These are phyloP conservation scores for Tenthredo notha DNA, from an alignment of 2,888 invertebrate genomes.

Conservation along the genomic window DNA sequence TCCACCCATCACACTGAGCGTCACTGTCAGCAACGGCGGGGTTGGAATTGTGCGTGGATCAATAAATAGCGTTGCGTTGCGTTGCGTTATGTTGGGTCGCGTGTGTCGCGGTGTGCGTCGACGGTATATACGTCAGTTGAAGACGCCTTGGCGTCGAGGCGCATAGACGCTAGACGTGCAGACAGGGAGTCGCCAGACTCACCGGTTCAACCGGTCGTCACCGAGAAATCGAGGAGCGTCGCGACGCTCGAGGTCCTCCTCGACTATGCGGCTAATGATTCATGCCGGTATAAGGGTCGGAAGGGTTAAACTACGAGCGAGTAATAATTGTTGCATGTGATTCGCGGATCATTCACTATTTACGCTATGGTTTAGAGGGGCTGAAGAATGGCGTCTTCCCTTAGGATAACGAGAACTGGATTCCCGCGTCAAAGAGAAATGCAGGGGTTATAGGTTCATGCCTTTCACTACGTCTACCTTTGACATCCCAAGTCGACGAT, in stretches of 20 bases:
- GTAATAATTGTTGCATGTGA: conserved; percentile 38
- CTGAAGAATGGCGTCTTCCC: not conserved
- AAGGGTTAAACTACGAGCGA: not conserved
- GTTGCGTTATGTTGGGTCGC: conserved; percentile 40
- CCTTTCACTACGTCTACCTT: conserved; percentile 1
- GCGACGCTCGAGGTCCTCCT: not conserved
- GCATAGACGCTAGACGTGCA: conserved; percentile 30
- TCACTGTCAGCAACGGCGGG: conserved; percentile 39
- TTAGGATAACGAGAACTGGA: not conserved
- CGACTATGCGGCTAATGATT: conserved; percentile 31
- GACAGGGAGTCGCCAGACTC: conserved; percentile 12
- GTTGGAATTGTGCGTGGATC: conserved; percentile 77
- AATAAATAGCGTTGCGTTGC: conserved; percentile 73
- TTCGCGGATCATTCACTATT: conserved; percentile 36
- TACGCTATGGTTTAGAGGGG: conserved; percentile 10
- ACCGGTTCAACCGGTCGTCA: conserved; percentile 28
- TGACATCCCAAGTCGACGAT: conserved; percentile 20
- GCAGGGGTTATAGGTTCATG: not conserved
- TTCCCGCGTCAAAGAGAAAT: conserved; percentile 15
- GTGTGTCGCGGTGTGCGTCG: conserved; percentile 29
- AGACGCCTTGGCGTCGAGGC: conserved; percentile 35
- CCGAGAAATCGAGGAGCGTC: conserved; percentile 13
- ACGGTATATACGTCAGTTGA: conserved; percentile 13
- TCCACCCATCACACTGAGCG: conserved; percentile 37
- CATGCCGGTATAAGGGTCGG: conserved; percentile 7